A percentile compares a stretch with the other conserved stretches of the same genome.
Conservation (phyloP, 1,140 invertebrate species). For the Atta colombica region DNA sequence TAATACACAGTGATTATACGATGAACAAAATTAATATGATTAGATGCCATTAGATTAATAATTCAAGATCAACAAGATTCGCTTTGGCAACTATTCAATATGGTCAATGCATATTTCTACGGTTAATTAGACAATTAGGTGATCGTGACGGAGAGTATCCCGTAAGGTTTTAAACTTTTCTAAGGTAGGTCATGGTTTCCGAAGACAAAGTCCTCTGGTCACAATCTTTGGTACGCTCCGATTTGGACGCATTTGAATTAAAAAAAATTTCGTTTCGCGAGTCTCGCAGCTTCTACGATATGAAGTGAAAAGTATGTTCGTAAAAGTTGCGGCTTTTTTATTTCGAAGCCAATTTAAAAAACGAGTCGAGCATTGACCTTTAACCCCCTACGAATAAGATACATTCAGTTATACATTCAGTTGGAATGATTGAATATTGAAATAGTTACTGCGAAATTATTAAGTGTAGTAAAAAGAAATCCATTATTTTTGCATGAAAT, state of each 20-base stretch:
- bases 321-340: neutral
- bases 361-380: neutral
- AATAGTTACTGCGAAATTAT: neutral
- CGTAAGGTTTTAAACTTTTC: slow-evolving; percentile 70
- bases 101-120: neutral
- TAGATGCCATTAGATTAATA: slow-evolving; percentile 5
- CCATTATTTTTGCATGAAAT: too few species aligned
- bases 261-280: slow-evolving; percentile 15
- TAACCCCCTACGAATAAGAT: neutral
- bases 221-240: slow-evolving; percentile 80
- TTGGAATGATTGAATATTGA: neutral
- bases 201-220: slow-evolving; percentile 66
- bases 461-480: too few species aligned
- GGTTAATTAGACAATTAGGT: slow-evolving; percentile 31
- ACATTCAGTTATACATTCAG: too few species aligned
- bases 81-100: neutral
- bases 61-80: neutral
- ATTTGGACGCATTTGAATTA: slow-evolving; percentile 44
- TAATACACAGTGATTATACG: neutral
- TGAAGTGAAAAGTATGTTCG: neutral
- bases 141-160: slow-evolving; percentile 1
- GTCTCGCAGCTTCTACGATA: slow-evolving; percentile 17
- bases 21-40: neutral
- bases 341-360: neutral
- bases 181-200: slow-evolving; percentile 81